These are phyloP conservation scores for Oxyscelio sp. DNA, from an alignment of 2,888 invertebrate genomes.

Conservation along the genomic window DNA sequence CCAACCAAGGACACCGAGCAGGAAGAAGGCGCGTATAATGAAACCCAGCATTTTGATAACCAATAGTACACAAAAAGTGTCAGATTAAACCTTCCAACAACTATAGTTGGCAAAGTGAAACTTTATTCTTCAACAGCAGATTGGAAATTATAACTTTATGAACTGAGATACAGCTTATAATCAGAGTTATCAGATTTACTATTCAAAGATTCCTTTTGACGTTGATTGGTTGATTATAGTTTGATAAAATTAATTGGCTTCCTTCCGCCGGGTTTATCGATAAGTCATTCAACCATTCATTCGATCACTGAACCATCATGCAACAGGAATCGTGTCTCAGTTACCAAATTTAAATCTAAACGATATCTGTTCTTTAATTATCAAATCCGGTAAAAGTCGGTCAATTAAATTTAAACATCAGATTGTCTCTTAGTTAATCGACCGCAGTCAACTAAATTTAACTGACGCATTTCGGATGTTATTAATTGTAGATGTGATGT, in stretches of 20 bases:
- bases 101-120: neutral
- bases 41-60: conserved; percentile 90
- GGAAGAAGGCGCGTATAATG: conserved; percentile 91
- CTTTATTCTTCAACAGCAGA: neutral
- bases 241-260: neutral
- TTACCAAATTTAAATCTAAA: neutral
- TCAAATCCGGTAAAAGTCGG: neutral
- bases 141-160: neutral
- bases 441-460: too few relatives aligned
- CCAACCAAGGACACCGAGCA: conserved; percentile 92
- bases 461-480: too few relatives aligned
- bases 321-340: neutral
- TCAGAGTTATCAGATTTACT: neutral
- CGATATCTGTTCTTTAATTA: neutral
- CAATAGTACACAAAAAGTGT: conserved; percentile 11
- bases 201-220: neutral
- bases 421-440: too few relatives aligned
- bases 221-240: neutral
- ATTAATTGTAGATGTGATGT: too few relatives aligned
- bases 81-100: neutral
- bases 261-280: neutral
- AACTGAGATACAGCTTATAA: neutral
- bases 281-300: neutral
- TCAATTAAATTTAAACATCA: neutral
- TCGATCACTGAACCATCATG: neutral